Evolutionary conservation across 2,888 invertebrate genomes (phyloP), one percentile per base, ranked within the genome.

Genomic region (Auanema sp.): DNA sequence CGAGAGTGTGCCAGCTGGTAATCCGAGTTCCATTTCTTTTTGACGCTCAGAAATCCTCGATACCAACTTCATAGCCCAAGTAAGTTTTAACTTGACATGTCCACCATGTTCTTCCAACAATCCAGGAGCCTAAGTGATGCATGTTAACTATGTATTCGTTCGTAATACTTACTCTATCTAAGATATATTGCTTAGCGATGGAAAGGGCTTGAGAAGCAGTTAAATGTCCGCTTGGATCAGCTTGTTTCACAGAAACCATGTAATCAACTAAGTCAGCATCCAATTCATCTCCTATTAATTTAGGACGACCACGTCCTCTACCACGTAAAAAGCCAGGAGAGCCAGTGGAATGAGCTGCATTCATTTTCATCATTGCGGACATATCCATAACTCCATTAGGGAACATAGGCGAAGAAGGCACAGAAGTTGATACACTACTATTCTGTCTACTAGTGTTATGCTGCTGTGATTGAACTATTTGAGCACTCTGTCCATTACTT

Each of bases 81-180:
- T 84, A 33, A 80, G 70, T 67, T 84, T 85, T 23, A 85, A 77
- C 42, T 83, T 83, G n/a, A 85, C 71, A 49, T 80, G 80, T 14
- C 85, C 85, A 16, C 85, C 85, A 66, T 84, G 80, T 66, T 85
- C 85, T 49, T 83, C 83, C 62, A 85, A 72, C 10, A 85, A 72
- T 4, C 77, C 77, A 1, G 85, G 85, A 40, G 79, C 70, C 64
- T 79, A 50, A 70, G 53, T 42, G 14, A n/a, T 16, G 41, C n/a
- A 6, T 42, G 14, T n/a, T 21, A 6, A 52, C 6, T n/a, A 52
- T 24, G n/a, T 14, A 4, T 52, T 14, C 16, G 0, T 10, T 14
- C 12, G 18, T n/a, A 50, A n/a, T 6, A 12, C 54, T 14, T 44
- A 66, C 66, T 66, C 84, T 79, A 62, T 83, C 82, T 66, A 81